phyloP scores from a whole-genome alignment of 2,888 invertebrate species.

The Nephrocerus scutellatus region DNA sequence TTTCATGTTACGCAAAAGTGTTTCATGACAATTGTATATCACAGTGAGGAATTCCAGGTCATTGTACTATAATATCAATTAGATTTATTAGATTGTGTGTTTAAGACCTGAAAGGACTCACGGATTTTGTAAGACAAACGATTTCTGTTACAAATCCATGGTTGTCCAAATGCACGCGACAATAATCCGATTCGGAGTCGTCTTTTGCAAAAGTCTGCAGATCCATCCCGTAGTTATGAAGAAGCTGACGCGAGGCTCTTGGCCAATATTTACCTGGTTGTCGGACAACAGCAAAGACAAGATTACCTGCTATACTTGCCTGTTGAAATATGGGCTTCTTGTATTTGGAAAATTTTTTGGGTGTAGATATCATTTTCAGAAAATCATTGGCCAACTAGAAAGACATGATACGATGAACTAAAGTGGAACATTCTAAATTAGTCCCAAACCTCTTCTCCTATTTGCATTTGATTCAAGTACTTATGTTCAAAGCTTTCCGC shows the following conservation, averaged over 20 bases:
- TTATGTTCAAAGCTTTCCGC: constrained; percentile 31
- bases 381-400: no score
- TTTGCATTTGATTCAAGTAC: constrained; percentile 25
- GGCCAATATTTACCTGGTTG: constrained; percentile 13
- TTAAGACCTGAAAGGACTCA: constrained; percentile 14
- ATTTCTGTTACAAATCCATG: constrained; percentile 33
- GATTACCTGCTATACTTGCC: background rate
- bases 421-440: background rate
- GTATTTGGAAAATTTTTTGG: background rate
- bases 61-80: constrained; percentile 9
- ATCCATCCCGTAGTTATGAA: constrained; percentile 4
- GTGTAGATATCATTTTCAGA: no score
- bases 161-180: constrained; percentile 29
- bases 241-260: background rate
- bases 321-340: background rate
- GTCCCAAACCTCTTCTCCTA: constrained; percentile 37
- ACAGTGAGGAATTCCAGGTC: constrained; percentile 27
- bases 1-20: constrained; percentile 31
- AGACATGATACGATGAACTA: accelerated
- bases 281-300: constrained; percentile 5
- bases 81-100: background rate
- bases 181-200: constrained; percentile 30
- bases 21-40: constrained; percentile 34
- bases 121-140: constrained; percentile 29
- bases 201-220: constrained; percentile 7